A percentile compares a stretch with the other conserved stretches of the same genome.
Evolutionary conservation across 2,888 invertebrate genomes (phyloP).

Genomic region (Caenorhabditis sp.): DNA sequence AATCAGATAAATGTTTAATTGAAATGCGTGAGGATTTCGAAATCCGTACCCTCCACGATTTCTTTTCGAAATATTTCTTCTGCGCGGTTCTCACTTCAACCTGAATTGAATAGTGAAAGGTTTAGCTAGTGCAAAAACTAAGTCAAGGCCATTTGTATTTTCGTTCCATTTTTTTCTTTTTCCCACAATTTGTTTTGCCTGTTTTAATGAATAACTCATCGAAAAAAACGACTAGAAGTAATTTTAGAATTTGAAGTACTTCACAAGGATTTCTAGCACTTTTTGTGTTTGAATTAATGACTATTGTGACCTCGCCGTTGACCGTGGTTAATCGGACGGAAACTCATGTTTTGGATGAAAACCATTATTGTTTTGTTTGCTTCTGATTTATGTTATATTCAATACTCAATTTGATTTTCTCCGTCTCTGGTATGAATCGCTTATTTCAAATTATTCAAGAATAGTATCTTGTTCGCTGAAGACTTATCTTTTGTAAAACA

Average conservation of each 20-base stretch:
- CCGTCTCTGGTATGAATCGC: neutral
- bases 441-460: too few species aligned
- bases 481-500: too few species aligned
- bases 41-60: too few species aligned
- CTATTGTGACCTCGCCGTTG: neutral
- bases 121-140: conserved; percentile 2
- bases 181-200: neutral
- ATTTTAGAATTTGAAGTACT: neutral
- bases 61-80: neutral
- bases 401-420: neutral
- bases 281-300: neutral
- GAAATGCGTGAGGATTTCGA: too few species aligned
- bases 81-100: too few species aligned
- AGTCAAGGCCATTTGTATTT: neutral
- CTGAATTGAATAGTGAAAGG: neutral
- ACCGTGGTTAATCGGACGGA: neutral
- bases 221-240: neutral
- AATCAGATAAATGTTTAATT: too few species aligned
- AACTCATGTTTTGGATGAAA: conserved; percentile 2
- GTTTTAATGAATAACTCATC: neutral
- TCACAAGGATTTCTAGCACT: neutral
- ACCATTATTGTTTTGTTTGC: neutral
- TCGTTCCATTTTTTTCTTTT: conserved; percentile 3
- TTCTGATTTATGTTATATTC: neutral
- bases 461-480: too few species aligned